Conservation (phyloP, 2,797 vertebrate species). For the Brotula barbata region DNA sequence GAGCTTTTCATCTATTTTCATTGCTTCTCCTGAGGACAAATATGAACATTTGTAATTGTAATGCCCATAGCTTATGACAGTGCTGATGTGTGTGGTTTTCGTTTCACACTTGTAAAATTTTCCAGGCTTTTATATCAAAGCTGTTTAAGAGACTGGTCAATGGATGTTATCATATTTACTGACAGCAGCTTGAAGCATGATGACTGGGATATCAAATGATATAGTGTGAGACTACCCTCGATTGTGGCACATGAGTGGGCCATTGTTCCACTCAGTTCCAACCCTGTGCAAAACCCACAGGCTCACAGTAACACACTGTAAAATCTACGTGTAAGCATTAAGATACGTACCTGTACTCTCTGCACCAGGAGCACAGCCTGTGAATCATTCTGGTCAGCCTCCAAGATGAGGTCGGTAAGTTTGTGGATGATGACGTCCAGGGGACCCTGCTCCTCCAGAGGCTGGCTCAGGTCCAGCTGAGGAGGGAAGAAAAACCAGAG, state of each 20-base stretch:
- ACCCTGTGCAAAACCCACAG: no score
- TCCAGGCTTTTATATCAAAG: background rate
- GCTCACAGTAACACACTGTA: no score
- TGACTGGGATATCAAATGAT: no score
- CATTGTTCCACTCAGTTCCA: no score
- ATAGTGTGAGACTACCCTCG: no score
- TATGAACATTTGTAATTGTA: constrained; percentile 16
- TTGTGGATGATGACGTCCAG: constrained; percentile 99
- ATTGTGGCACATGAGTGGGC: no score
- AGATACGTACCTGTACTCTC: constrained; percentile 87
- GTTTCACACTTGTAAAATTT: no score
- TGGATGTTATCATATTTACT: no score
- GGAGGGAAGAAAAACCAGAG: constrained; percentile 29
- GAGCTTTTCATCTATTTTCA: background rate
- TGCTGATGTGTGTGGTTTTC: background rate
- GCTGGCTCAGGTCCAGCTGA: constrained; percentile 92
- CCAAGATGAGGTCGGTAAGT: constrained; percentile 95
- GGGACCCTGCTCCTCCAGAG: constrained; percentile 94
- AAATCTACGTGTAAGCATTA: background rate
- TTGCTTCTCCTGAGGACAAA: constrained; percentile 18
- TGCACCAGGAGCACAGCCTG: constrained; percentile 92
- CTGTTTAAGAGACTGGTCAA: background rate
- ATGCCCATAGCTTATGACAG: constrained; percentile 11
- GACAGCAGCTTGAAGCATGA: no score
- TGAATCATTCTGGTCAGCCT: constrained; percentile 96